Base-by-base conservation (phyloP, 2,888 invertebrate genomes). In the Trichogramma evanescens region DNA sequence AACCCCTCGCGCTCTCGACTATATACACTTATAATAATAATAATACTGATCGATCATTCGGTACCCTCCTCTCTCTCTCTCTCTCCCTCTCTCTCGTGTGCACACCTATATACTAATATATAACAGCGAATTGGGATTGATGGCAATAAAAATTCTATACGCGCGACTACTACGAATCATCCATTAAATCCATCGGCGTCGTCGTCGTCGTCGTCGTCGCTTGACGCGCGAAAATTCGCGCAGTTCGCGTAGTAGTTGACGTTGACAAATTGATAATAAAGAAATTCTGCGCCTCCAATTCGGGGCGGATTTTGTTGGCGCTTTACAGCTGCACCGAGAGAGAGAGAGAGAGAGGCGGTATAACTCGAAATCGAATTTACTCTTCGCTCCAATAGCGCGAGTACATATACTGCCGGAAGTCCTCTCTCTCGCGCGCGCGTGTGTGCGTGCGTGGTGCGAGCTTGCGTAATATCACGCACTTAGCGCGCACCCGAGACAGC, bases 221-320 rank as follows among this genome's bases (percentile, higher is more conserved):
- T 9, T 45, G 45, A 45, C 8, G n/a, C 8, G 45, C n/a, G 45
- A 45, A 45, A 9, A 45, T 45, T 9, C 26, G 26, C 26, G 26
- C 26, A 26, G 26, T 2, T 26, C 26, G 26, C 26, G 26, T 26
- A 39, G 40, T 52, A 39, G 43, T 52, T 50, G 62, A 58, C 63
- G 40, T 58, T 60, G 60, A 60, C 60, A 59, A 53, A 63, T 63
- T 60, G 63, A 60, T 57, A 59, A 60, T 57, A 56, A 60, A 58
- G 57, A 60, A 58, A 60, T 60, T 44, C 52, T 10, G 26, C 5
- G 50, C 42, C 54, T 45, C 45, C 50, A 54, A 50, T 54, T 50
- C 48, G 26, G 7, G 1, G 4, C 38, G 6, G 52, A 26, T 26
- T 26, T 26, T 26, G 13, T 45, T 43, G 46, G 39, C 13, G 46